Base-by-base conservation (phyloP, 1,140 invertebrate species). In the Drosophila oshimai region DNA sequence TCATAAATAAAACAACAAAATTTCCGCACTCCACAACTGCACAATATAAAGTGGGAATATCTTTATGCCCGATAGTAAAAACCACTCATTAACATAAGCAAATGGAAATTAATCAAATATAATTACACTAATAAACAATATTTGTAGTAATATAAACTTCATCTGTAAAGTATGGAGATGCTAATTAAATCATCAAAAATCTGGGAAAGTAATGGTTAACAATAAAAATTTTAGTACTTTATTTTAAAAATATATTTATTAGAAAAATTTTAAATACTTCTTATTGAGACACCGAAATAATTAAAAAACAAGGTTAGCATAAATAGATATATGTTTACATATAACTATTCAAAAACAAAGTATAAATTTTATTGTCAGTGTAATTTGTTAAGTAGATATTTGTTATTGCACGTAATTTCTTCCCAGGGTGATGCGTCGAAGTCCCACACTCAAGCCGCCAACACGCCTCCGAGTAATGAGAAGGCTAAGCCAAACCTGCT, bases 401-500 rank as follows among this genome's bases (percentile, higher is more conserved):
- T n/a, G n/a, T n/a, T n/a, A n/a, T n/a, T n/a, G n/a, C n/a, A n/a
- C n/a, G n/a, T 15, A n/a, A 49, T 33, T 41, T 49, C 1, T 33
- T 41, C 44, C 1, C 33, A 84, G 79, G 9, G 2, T 18, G 60
- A 62, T 44, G 37, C 41, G 10, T 41, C 34, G 17, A 83, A 83
- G 44, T 7, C 46, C 22, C 54, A 50, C 36, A 36, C 17, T 20
- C 17, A 47, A 28, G 24, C 36, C 12, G 12, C 13, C 6, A 1
- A 28, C 6, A 15, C 46, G 31, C 31, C 61, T 12, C 20, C 34
- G 33, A 17, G 29, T n/a, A 15, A 15, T 33, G 81, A 81, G 29
- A 81, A 58, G 37, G 6, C 50, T 2, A 87, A 87, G 26, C 81
- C 89, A 0, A 51, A 90, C 28, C 47, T 90, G 29, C 58, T 90